Percentiles rank a stretch among this genome's conserved stretches.
These are phyloP conservation scores for Drosophila pseudotalamancana DNA, from an alignment of 2,888 invertebrate genomes.

Conservation along the genomic window DNA sequence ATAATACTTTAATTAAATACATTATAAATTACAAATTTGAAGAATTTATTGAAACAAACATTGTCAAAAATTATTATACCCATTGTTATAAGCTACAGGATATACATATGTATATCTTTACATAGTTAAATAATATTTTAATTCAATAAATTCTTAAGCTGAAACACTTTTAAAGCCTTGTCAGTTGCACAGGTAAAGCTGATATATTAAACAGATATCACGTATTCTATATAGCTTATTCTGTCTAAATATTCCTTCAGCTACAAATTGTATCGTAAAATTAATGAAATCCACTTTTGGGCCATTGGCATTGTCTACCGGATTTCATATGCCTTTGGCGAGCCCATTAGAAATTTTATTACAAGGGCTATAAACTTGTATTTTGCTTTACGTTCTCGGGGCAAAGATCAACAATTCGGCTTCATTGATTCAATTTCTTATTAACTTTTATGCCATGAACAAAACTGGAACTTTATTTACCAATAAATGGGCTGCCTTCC, in stretches of 20 bases:
- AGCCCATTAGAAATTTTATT: conserved; percentile 68
- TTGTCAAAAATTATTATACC: too few species aligned
- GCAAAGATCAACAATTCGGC: conserved; percentile 66
- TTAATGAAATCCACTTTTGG: conserved; percentile 66
- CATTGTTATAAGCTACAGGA: too few species aligned
- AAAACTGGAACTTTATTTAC: conserved; percentile 69
- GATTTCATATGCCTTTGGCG: conserved; percentile 56
- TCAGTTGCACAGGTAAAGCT: background rate
- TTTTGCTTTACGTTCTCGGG: conserved; percentile 44
- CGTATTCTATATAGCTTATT: background rate
- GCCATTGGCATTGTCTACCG: conserved; percentile 24
- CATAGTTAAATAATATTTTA: too few species aligned
- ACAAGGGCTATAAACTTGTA: conserved; percentile 57
- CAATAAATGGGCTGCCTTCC: conserved; percentile 61
- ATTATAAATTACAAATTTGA: too few species aligned
- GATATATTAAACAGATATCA: conserved; percentile 3
- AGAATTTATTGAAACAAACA: too few species aligned
- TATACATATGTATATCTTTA: too few species aligned
- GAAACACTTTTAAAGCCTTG: background rate
- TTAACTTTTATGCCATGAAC: conserved; percentile 66
- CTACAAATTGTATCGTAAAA: conserved; percentile 49
- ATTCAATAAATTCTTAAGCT: too few species aligned
- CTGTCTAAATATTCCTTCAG: conserved; percentile 23
- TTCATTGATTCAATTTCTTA: conserved; percentile 78
- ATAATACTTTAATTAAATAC: too few species aligned